Conservation (phyloP, 53 echinoderm and acorn worm genomes). For the Arbacia lixula region DNA sequence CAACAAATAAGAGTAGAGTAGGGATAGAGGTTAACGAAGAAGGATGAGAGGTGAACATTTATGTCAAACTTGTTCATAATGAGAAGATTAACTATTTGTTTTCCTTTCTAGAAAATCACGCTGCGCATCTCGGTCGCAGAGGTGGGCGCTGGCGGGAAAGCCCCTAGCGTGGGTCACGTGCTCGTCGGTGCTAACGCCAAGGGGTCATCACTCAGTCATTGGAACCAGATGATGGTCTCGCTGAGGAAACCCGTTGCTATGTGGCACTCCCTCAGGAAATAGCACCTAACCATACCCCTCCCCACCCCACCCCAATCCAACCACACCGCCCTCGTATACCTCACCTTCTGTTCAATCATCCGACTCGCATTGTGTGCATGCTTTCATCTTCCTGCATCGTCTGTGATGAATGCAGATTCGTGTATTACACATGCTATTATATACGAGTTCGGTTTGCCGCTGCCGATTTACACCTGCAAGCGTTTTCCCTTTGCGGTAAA, state of each 20-base stretch:
- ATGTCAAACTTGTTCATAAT: no score
- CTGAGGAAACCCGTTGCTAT: constrained; percentile 90
- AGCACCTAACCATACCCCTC: no score
- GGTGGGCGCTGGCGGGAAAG: constrained; percentile 72
- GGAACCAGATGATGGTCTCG: constrained; percentile 98
- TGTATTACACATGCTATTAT: no score
- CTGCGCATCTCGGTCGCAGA: constrained; percentile 89
- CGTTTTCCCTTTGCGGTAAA: no score
- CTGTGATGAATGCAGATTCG: no score
- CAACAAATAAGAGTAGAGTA: no score
- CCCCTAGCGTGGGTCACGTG: constrained; percentile 90
- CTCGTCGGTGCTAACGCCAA: constrained; percentile 79
- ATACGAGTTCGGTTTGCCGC: no score
- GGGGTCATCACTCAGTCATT: constrained; percentile 84
- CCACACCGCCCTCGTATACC: background rate
- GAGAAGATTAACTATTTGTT: no score
- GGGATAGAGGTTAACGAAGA: no score
- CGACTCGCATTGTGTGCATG: background rate
- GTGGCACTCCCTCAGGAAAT: constrained; percentile 90
- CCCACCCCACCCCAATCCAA: background rate
- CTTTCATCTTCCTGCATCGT: no score
- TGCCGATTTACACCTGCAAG: no score
- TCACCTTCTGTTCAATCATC: background rate
- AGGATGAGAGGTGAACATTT: no score
- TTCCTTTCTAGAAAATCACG: constrained; percentile 72